phyloP scores from a whole-genome alignment of 2,888 invertebrate species.

The Abrostola triplasia region DNA sequence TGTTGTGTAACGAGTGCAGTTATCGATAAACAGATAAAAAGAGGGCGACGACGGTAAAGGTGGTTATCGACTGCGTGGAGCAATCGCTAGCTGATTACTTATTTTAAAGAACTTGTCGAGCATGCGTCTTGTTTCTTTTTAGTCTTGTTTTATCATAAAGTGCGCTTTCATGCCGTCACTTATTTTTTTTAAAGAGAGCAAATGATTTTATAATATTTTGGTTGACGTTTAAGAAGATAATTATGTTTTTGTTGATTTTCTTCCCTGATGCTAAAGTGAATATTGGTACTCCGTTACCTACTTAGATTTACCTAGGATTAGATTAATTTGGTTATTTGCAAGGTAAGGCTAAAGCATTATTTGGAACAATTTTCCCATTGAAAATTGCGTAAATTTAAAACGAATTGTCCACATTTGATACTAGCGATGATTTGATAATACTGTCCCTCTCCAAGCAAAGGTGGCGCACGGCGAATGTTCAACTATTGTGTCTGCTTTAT shows the following conservation, averaged over 20 bases:
- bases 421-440: too few species aligned
- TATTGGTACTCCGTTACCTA: too few species aligned
- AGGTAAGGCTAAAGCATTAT: too few species aligned
- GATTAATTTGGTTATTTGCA: too few species aligned
- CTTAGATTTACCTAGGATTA: too few species aligned
- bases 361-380: too few species aligned
- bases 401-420: too few species aligned
- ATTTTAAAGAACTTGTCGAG: conserved; percentile 34
- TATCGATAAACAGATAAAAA: conserved; percentile 59
- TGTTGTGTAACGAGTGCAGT: conserved; percentile 62
- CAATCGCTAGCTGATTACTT: conserved; percentile 44
- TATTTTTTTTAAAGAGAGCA: conserved; percentile 23
- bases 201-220: conserved; percentile 16
- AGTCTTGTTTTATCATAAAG: conserved; percentile 30
- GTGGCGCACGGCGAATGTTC: too few species aligned
- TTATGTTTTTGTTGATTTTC: neutral
- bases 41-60: conserved; percentile 22
- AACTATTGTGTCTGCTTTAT: too few species aligned
- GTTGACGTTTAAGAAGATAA: conserved; percentile 3
- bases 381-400: too few species aligned
- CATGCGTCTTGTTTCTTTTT: conserved; percentile 24
- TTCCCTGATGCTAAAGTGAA: too few species aligned
- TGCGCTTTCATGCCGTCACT: conserved; percentile 35
- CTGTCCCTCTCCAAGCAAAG: too few species aligned
- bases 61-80: conserved; percentile 36